Base-by-base conservation (phyloP, 2,797 vertebrate genomes). In the Apodemus agrarius region DNA sequence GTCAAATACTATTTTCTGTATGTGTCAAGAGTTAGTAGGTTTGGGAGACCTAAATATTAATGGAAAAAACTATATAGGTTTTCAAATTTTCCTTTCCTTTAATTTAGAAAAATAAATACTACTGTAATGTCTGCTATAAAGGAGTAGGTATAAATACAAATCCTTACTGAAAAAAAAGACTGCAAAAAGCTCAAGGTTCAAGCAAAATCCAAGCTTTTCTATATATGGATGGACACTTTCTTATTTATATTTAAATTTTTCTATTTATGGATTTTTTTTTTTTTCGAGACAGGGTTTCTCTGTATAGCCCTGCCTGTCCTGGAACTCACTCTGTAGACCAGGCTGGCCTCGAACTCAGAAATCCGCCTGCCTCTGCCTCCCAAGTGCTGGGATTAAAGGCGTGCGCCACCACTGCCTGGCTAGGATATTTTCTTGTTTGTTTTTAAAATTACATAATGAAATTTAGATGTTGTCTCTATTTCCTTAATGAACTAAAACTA, bases 181-280 rank as follows among this genome's bases (percentile, higher is more conserved):
- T 24, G 14, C 29, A 78, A 63, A 89, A 89, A 92, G 78, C 78
- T 93, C 72, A 78, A 93, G 97, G 91, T n/a, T 54, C 2, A 93
- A 86, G 63, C 65, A 82, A 90, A 94, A 82, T 14, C 43, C 40
- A 89, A 82, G 26, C 3, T 49, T 95, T 91, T 67, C 22, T 94
- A 75, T 24, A 91, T 61, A 61, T 52, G 13, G 34, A 61, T 52
- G 13, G 34, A 72, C 40, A 84, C 86, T 94, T 95, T 94, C 46
- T 49, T 76, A 91, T 67, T 91, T 90, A 90, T 52, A 92, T 88
- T 92, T 85, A 91, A 94, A 93, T 1, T 72, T n/a, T 81, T 74
- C 43, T 63, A 29, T 61, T 88, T 81, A 54, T 61, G 65, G 1
- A 3, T 57, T 90, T 85, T 90, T 63, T 43, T 19, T n/a, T 54